Base-by-base conservation (phyloP, 92 coral and sea anemone species). In the Epizoanthus fatuus region DNA sequence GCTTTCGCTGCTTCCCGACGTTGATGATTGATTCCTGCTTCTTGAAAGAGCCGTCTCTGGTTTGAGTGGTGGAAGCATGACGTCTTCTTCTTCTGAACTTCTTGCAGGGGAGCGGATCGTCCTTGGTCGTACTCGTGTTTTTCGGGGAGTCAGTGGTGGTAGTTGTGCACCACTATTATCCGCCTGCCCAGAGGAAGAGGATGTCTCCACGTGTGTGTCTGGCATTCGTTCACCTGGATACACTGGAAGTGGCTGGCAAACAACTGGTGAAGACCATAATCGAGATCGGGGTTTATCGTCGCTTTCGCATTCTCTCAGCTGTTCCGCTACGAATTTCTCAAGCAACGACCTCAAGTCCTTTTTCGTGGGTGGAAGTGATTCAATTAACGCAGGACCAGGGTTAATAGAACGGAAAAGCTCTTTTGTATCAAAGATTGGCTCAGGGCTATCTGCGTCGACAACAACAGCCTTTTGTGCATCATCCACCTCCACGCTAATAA, bases 251-350 rank as follows among this genome's bases (percentile, higher is more conserved):
- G 82, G 82, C 38, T 77, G 69, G 57, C 70, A 77, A 44, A 77
- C 82, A 77, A 77, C 82, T 7, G 68, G 82, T 15, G 82, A 59
- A 19, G 82, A 77, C 82, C 82, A 77, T 11, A 77, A 62, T 4
- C 82, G 47, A 17, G 82, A 77, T 42, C 82, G 82, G 40, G 82
- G 82, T 42, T 60, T 77, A 77, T 77, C 82, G 71, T 82, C 89
- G 10, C 88, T 90, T 74, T 93, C 96, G 84, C 95, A 79, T 54
- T 94, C 98, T 81, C 94, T 84, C 44, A 95, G 86, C 82, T 97
- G 99, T 63, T 97, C 99, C 4, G 96, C 98, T 29, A 95, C 98
- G 75, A 95, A 95, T 58, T 89, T 91, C 73, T 97, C 95, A 4
- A 93, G 92, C 79, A 93, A 81, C 4, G 98, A 90, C 10, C 95